Conservation (phyloP, 2,113 vertebrate genomes). For the Enhydra lutris region DNA sequence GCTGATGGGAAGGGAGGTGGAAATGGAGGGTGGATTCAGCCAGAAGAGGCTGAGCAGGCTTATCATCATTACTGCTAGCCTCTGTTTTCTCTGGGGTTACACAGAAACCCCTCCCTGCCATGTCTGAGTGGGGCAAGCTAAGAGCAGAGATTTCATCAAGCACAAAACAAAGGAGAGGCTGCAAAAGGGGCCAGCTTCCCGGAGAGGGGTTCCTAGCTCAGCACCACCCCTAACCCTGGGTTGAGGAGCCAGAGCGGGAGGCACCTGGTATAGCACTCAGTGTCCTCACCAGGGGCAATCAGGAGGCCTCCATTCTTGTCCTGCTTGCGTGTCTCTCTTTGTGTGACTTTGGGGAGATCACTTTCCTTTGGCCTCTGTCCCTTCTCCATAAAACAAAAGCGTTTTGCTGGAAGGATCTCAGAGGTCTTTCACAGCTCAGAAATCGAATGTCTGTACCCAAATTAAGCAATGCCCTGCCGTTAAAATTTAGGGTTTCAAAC, state of each 20-base stretch:
- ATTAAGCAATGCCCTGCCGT: not conserved
- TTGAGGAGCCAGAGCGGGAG: not conserved
- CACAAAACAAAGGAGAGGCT: not conserved
- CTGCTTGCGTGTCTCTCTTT: not conserved
- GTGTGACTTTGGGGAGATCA: not conserved
- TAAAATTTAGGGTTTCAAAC: not conserved
- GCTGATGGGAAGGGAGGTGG: not conserved
- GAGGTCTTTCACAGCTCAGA: not conserved
- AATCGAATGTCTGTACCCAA: not conserved
- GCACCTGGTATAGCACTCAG: rapidly evolving
- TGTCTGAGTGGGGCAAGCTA: not conserved
- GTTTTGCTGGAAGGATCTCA: not conserved
- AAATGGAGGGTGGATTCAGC: not conserved
- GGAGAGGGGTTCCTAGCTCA: not conserved
- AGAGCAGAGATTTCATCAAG: not conserved
- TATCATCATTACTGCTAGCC: not conserved
- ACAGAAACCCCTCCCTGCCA: not conserved
- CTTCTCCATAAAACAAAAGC: slow-evolving; percentile 11
- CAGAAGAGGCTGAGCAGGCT: not conserved
- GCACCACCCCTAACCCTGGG: not conserved
- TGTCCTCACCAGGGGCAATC: too few species aligned
- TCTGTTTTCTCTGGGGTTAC: not conserved
- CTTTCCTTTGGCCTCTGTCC: not conserved
- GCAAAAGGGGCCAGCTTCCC: not conserved
- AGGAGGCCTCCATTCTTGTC: not conserved